A percentile compares a stretch with the other conserved stretches of the same genome.
These are phyloP conservation scores for Gnathonemus longibarbis DNA, from an alignment of 2,113 vertebrate species.

Conservation along the genomic window DNA sequence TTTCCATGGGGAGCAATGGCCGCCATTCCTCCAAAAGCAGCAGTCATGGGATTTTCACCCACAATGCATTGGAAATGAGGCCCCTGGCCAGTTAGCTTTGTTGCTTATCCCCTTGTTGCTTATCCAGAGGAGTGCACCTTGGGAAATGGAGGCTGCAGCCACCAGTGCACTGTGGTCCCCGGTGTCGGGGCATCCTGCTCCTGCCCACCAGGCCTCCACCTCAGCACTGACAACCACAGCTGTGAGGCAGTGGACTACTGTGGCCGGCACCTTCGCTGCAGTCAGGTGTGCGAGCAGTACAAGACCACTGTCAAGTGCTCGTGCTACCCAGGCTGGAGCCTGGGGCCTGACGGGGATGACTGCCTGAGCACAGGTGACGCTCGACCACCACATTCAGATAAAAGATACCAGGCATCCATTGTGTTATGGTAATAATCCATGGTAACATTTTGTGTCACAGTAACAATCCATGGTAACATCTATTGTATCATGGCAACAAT, in stretches of 20 bases:
- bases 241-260: constrained; percentile 75
- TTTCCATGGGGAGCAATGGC: neutral
- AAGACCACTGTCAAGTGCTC: constrained; percentile 77
- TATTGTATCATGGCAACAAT: neutral
- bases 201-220: constrained; percentile 66
- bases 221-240: constrained; percentile 65
- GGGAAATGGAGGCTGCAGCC: constrained; percentile 77
- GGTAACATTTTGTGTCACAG: neutral
- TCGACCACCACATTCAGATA: neutral
- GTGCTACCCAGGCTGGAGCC: constrained; percentile 75
- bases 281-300: constrained; percentile 78
- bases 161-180: constrained; percentile 72
- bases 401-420: neutral
- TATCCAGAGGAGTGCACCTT: constrained; percentile 68
- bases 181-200: constrained; percentile 73
- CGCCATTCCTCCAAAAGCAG: neutral
- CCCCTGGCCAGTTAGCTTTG: neutral
- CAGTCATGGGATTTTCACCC: neutral
- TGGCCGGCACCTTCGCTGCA: constrained; percentile 67
- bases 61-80: neutral
- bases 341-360: constrained; percentile 66
- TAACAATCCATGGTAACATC: neutral
- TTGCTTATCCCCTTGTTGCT: neutral
- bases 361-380: constrained; percentile 67
- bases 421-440: neutral